A percentile compares a stretch with the other conserved stretches of the same genome.
These are phyloP conservation scores for Syrrhaptes paradoxus DNA, from an alignment of 2,113 vertebrate genomes.

Conservation along the genomic window DNA sequence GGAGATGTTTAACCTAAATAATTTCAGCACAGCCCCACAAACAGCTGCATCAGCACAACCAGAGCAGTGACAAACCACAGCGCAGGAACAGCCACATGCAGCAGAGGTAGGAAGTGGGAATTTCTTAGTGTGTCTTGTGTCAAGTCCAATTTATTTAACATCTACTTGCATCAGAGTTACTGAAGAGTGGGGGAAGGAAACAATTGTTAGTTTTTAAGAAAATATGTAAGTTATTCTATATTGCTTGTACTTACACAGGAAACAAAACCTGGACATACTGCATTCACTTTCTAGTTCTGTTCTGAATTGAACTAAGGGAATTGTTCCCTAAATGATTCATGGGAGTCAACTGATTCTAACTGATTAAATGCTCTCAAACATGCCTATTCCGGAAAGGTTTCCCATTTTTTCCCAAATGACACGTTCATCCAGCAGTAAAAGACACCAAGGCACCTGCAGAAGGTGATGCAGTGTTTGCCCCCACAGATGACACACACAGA, in stretches of 20 bases:
- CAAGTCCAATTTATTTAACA: slow-evolving; percentile 7
- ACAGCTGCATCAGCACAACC: neutral
- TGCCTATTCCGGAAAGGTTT: neutral
- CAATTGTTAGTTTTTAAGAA: neutral
- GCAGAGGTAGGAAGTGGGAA: neutral
- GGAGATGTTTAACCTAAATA: neutral
- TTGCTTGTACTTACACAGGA: neutral
- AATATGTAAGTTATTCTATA: neutral
- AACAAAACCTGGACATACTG: neutral
- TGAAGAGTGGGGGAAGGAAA: neutral
- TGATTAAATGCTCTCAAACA: neutral
- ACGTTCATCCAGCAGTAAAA: neutral
- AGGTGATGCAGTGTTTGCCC: neutral
- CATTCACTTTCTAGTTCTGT: neutral
- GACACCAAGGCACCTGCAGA: neutral
- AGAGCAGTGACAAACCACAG: neutral
- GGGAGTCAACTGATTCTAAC: neutral
- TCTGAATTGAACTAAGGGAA: neutral
- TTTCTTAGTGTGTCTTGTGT: slow-evolving; percentile 9
- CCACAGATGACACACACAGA: neutral
- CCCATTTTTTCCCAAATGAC: neutral
- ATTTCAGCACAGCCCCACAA: neutral
- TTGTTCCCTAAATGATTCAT: neutral
- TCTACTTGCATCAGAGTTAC: neutral
- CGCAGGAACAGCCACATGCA: neutral